Percentiles rank a stretch among this genome's conserved stretches.
phyloP scores from a whole-genome alignment of 1,140 invertebrate genomes.

The Acromyrmex echinatior region DNA sequence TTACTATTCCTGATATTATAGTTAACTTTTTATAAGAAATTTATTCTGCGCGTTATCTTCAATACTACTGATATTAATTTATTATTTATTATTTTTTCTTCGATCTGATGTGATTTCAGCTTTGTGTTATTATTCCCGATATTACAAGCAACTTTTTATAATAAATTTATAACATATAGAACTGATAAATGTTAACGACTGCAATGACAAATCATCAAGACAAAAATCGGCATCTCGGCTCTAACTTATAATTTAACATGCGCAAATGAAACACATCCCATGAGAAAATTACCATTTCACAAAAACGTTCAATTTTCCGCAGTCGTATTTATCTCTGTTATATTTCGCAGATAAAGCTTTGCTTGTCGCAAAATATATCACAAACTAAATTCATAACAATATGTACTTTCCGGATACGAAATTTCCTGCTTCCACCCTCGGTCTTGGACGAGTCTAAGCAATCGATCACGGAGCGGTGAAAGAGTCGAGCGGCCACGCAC shows the following conservation, averaged over 20 bases:
- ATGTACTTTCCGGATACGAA: neutral
- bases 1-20: neutral
- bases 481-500: constrained; percentile 24
- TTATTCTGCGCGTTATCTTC: neutral
- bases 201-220: neutral
- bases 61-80: neutral
- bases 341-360: constrained; percentile 4
- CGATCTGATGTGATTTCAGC: neutral
- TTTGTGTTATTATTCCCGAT: neutral
- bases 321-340: neutral
- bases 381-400: constrained; percentile 32
- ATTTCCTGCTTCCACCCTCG: neutral
- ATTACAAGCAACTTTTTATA: neutral
- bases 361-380: constrained; percentile 6
- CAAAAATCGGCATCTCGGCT: neutral
- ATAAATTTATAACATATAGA: neutral
- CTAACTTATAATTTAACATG: neutral
- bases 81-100: no score
- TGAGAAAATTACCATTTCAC: neutral
- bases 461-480: constrained; percentile 36
- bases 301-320: constrained; percentile 18
- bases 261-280: neutral
- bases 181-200: neutral
- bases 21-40: neutral
- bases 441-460: neutral